Base-by-base conservation (phyloP, 2,113 vertebrate genomes). In the Cettia cetti region DNA sequence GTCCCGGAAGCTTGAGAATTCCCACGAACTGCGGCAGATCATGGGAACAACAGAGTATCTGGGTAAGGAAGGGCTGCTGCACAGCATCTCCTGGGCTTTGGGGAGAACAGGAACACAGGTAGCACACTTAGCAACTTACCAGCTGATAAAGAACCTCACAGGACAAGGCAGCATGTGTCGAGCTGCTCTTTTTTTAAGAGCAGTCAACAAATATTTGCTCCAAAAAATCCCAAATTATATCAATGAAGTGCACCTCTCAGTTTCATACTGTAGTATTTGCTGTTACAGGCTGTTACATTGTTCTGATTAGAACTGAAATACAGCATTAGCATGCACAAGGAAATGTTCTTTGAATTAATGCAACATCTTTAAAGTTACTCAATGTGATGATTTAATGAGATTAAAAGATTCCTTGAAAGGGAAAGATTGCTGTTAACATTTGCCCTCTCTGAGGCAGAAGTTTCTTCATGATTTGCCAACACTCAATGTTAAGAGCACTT, bases 21-120 rank as follows among this genome's bases (percentile, higher is more conserved):
- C 94, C 2, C 97, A 96, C 71, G 99, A 99, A 49, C 98, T 99
- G 81, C 95, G 99, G 37, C 99, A 99, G 96, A 99, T 99, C 88
- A 98, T 99, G 97, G 99, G 99, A 78, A 99, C 99, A 7, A 99
- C 99, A 20, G 99, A 99, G 83, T 99, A 99, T 42, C 98, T 99
- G 53, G 99, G 99, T 99, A 99, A 97, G 98, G 50, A 64, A 44
- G 30, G 84, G 75, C 28, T 88, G 42, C 45, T 60, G 60, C 52
- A 17, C 27, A 10, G 1, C 71, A 17, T 50, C 49, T 30, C 12
- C 1, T 17, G 31, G 68, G 70, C 13, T 56, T 57, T 40, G 30
- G 54, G 30, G 30, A 15, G 42, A 74, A 31, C 35, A 81, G 44
- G 22, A 84, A 7, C 30, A 37, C 23, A 5, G 49, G 37, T 13